Base-by-base conservation (phyloP, 2,797 vertebrate species). In the Pelodytes ibericus region DNA sequence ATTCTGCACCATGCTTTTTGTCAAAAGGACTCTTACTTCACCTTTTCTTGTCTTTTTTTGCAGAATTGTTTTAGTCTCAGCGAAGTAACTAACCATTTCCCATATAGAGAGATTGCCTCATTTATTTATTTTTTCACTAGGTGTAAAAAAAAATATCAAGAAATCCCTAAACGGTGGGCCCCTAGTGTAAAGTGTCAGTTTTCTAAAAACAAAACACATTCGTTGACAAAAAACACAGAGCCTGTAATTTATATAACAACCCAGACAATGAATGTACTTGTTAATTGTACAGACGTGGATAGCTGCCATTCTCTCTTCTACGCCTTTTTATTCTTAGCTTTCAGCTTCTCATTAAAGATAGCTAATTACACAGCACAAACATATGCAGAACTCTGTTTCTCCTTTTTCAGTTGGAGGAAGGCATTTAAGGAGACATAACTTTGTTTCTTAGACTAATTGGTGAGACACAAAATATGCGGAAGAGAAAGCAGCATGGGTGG, bases 211-310 rank as follows among this genome's bases (percentile, higher is more conserved):
- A 68, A 20, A 75, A 68, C 22, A 33, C 56, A 61, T 49, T 86
- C 29, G 62, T 87, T 88, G 80, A 80, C 67, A 82, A 81, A n/a
- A 84, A 84, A 80, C 85, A 83, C 83, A 83, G 70, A 70, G 72
- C 80, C 82, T 87, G 71, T 87, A 86, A 89, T 91, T 88, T 87
- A 85, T 83, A 86, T 85, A 88, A 85, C 80, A 87, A 69, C 73
- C 62, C 74, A 80, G 84, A 85, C 80, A 83, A 74, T 83, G 74
- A 79, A 64, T 60, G 72, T 81, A 79, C 41, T 79, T 86, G 80
- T 87, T 87, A 81, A 84, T 84, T 84, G 85, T 85, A 80, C 82
- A 85, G 85, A 77, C 68, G 72, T 13, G 83, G 87, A 81, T 81
- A 82, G 75, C 72, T 85, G 82, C 82, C 83, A 84, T 74, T 82